These are phyloP conservation scores for Mastigias papua DNA, from an alignment of 30 jellyfish, hydroid and myxozoan genomes.

Conservation along the genomic window DNA sequence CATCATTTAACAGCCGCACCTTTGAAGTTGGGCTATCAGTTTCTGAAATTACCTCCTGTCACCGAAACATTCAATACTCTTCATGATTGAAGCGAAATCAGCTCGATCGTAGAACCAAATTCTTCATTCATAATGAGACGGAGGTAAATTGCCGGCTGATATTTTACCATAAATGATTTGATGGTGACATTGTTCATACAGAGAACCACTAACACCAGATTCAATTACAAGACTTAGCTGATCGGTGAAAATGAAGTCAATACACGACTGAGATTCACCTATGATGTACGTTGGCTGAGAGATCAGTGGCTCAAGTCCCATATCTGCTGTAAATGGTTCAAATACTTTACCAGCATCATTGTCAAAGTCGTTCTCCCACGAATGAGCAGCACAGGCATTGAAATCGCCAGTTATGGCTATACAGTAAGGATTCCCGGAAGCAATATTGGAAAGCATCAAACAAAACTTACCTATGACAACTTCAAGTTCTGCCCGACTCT, in stretches of 20 bases:
- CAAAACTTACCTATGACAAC: not conserved
- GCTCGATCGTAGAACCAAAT: conserved; percentile 42
- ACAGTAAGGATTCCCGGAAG: conserved; percentile 8
- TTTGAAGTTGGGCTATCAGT: not conserved
- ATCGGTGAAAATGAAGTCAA: conserved; percentile 18
- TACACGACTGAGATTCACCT: conserved; percentile 17
- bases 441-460: not conserved
- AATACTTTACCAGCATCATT: not conserved
- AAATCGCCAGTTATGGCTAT: not conserved
- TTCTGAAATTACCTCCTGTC: conserved; percentile 8
- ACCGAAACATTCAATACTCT: conserved; percentile 21
- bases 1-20: conserved; percentile 11
- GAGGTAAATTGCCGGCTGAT: not conserved
- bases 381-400: not conserved
- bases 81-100: conserved; percentile 4
- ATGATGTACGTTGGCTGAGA: conserved; percentile 12
- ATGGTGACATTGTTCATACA: conserved; percentile 7
- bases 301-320: conserved; percentile 4
- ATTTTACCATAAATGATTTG: conserved; percentile 13
- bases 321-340: conserved; percentile 3
- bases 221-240: conserved; percentile 1
- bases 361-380: conserved; percentile 9
- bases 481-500: not conserved
- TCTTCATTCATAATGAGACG: not conserved
- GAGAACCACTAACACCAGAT: conserved; percentile 26